phyloP scores from a whole-genome alignment of 2,888 invertebrate species.

The Megalurothrips usitatus region DNA sequence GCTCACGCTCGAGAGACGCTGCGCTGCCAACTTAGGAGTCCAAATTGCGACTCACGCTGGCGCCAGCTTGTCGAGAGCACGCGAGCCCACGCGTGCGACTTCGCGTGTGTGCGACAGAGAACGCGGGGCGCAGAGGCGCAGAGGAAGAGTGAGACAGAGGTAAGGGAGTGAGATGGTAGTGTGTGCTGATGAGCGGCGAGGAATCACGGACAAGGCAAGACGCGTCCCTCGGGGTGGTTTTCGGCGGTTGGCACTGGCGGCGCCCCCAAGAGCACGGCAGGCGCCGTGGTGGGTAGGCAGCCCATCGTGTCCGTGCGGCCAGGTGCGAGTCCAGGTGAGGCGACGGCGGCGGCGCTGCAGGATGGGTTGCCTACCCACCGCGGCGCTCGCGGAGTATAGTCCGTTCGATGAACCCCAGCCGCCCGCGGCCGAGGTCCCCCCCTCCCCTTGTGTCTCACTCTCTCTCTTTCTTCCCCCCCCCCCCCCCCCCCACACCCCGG shows the following conservation, averaged over 20 bases:
- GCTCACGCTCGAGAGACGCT: neutral
- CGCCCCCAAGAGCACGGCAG: neutral
- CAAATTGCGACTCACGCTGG: neutral
- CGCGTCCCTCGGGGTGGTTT: too few relatives aligned
- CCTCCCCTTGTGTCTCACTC: too few relatives aligned
- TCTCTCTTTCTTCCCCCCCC: too few relatives aligned
- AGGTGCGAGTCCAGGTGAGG: neutral
- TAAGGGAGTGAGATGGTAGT: too few relatives aligned
- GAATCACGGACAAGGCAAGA: neutral
- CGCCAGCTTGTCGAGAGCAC: too few relatives aligned
- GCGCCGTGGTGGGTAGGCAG: neutral
- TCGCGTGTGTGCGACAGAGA: neutral
- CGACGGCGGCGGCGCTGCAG: neutral
- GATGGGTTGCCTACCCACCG: neutral
- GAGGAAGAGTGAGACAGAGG: too few relatives aligned
- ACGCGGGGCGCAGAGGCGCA: neutral
- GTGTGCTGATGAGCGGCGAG: neutral
- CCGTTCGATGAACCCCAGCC: too few relatives aligned
- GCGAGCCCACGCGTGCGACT: neutral
- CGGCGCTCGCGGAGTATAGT: neutral
- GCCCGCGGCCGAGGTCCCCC: too few relatives aligned
- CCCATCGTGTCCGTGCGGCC: neutral
- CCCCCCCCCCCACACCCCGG: too few relatives aligned
- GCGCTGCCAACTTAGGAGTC: neutral
- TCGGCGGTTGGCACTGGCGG: neutral